Evolutionary conservation across 2,113 vertebrate species (phyloP).

Genomic region (Meriones unguiculatus): DNA sequence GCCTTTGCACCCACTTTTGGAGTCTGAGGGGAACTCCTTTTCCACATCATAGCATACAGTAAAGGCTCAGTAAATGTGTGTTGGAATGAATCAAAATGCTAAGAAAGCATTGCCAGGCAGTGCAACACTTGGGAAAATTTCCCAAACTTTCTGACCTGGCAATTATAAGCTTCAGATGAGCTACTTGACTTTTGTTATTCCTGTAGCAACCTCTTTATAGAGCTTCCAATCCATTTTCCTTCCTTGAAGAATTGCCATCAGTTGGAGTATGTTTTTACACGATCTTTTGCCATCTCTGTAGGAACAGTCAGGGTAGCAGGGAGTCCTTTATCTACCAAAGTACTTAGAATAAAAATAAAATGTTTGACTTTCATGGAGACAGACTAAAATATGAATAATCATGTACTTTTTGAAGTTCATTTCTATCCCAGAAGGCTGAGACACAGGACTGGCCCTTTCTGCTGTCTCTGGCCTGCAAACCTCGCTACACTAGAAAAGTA

Average conservation of each 20-base stretch:
- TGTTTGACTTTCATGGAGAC: slow-evolving; percentile 55
- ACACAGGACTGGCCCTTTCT: neutral
- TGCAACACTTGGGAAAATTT: slow-evolving; percentile 9
- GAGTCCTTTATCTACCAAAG: slow-evolving; percentile 35
- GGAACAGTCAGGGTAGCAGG: neutral
- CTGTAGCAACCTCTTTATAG: slow-evolving; percentile 28
- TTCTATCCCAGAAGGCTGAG: slow-evolving; percentile 22
- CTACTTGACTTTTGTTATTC: neutral
- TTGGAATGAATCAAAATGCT: neutral
- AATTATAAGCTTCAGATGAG: slow-evolving; percentile 24
- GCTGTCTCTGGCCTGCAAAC: neutral
- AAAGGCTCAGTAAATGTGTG: neutral
- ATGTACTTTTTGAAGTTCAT: slow-evolving; percentile 24
- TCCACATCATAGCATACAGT: neutral
- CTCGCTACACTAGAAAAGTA: neutral
- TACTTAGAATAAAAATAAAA: slow-evolving; percentile 46
- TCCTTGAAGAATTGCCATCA: neutral
- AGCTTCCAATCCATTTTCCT: neutral
- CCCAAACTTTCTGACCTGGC: slow-evolving; percentile 10
- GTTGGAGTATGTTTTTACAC: slow-evolving; percentile 42
- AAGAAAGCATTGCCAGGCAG: neutral
- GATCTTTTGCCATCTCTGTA: slow-evolving; percentile 35
- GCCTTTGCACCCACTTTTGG: neutral
- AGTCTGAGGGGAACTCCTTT: neutral
- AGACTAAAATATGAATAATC: slow-evolving; percentile 52